Conservation (phyloP, 2,888 invertebrate species). For the Cinara cedri region DNA sequence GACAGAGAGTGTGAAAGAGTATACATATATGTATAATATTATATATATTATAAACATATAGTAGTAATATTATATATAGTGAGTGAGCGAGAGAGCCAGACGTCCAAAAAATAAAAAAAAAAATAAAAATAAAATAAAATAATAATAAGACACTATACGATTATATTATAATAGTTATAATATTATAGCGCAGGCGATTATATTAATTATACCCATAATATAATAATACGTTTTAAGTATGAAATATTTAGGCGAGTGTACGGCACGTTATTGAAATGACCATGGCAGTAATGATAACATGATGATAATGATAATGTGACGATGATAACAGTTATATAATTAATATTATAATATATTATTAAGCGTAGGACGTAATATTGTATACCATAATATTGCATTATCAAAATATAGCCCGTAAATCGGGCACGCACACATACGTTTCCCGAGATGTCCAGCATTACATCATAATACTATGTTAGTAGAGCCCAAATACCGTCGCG, state of each 20-base stretch:
- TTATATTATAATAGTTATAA: slow-evolving; percentile 63
- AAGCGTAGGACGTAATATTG: no score
- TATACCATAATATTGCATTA: no score
- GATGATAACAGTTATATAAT: neutral
- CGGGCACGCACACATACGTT: no score
- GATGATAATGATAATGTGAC: neutral
- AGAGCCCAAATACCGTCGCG: neutral
- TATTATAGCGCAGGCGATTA: slow-evolving; percentile 63
- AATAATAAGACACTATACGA: slow-evolving; percentile 60
- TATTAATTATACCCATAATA: slow-evolving; percentile 62
- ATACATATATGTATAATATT: no score
- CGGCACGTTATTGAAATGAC: neutral
- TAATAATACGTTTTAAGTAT: neutral
- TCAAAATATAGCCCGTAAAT: no score
- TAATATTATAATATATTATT: no score
- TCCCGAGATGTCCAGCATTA: no score
- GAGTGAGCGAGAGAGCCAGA: slow-evolving; percentile 61
- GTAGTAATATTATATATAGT: slow-evolving; percentile 60
- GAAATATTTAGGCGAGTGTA: neutral
- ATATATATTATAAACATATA: slow-evolving; percentile 46
- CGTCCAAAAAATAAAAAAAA: slow-evolving; percentile 55
- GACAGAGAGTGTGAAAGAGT: slow-evolving; percentile 56
- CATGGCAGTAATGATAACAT: slow-evolving; percentile 1
- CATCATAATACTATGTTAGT: no score
- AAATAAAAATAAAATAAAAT: neutral